These are phyloP conservation scores for Caenorhabditis briggsae DNA, from an alignment of 1,140 invertebrate species.

Conservation along the genomic window DNA sequence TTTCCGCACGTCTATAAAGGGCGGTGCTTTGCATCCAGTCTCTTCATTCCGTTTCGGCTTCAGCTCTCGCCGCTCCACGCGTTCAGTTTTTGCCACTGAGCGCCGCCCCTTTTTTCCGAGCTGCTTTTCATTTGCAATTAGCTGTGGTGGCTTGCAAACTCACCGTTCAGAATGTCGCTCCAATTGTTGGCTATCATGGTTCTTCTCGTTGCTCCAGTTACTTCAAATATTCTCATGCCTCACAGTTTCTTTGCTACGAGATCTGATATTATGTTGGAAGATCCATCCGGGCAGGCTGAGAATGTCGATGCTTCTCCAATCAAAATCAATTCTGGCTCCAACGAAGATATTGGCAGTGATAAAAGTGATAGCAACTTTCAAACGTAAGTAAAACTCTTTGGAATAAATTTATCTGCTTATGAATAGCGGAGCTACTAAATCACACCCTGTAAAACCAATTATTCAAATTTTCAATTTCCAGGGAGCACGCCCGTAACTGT, in stretches of 20 bases:
- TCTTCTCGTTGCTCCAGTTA: neutral
- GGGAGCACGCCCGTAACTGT: slow-evolving; percentile 39
- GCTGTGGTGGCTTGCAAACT: neutral
- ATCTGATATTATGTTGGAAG: neutral
- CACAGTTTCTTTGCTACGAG: slow-evolving; percentile 22
- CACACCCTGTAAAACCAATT: neutral
- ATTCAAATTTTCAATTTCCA: neutral
- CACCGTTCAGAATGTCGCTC: slow-evolving; percentile 24
- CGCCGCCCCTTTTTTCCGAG: slow-evolving; percentile 5
- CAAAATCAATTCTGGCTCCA: neutral
- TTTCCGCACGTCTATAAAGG: slow-evolving; percentile 21
- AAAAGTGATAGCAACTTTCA: slow-evolving; percentile 1
- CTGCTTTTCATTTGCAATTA: slow-evolving; percentile 14
- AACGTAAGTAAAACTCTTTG: neutral
- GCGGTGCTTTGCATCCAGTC: slow-evolving; percentile 15
- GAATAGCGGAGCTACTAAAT: too few species aligned
- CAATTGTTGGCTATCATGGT: neutral
- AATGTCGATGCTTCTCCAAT: neutral
- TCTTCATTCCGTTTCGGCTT: slow-evolving; percentile 34
- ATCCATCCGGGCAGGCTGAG: neutral
- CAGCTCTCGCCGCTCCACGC: slow-evolving; percentile 33
- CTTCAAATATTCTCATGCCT: slow-evolving; percentile 42
- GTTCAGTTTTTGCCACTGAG: slow-evolving; percentile 26
- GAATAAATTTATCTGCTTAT: too few species aligned
- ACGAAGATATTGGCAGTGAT: neutral